phyloP scores from a whole-genome alignment of 2,113 vertebrate species.

The Merops nubicus region DNA sequence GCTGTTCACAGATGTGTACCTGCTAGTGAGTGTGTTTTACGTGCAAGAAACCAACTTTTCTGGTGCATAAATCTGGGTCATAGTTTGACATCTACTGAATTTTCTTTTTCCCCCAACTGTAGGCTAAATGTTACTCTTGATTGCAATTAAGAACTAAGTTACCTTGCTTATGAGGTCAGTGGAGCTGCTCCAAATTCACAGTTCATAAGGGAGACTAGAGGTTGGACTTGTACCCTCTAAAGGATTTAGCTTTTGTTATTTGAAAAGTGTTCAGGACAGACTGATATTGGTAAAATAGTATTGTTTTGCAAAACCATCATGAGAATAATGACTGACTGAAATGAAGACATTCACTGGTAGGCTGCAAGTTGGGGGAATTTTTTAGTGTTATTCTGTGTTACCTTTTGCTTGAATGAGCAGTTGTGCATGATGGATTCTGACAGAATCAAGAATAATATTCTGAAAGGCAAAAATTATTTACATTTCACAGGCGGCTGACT shows the following conservation, averaged over 20 bases:
- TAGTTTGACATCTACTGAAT: not conserved
- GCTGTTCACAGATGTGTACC: not conserved
- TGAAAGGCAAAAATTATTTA: constrained; percentile 66
- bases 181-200: not conserved
- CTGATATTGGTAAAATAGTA: not conserved
- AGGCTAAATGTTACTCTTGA: not conserved
- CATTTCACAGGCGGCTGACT: constrained; percentile 48
- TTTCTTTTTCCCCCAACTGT: not conserved
- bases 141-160: not conserved
- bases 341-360: not conserved
- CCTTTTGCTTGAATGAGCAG: constrained; percentile 48
- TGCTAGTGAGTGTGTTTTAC: not conserved
- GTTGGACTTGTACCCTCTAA: not conserved
- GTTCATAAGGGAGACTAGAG: not conserved
- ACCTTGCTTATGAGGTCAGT: not conserved
- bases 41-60: not conserved
- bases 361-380: not conserved
- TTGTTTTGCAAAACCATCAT: not conserved
- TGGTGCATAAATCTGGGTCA: not conserved
- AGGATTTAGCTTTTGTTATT: not conserved
- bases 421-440: constrained; percentile 40
- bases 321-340: not conserved
- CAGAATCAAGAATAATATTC: constrained; percentile 52
- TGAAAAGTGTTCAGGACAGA: not conserved
- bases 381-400: not conserved